phyloP scores from a whole-genome alignment of 2,113 vertebrate species.

The Hemichromis elongatus region DNA sequence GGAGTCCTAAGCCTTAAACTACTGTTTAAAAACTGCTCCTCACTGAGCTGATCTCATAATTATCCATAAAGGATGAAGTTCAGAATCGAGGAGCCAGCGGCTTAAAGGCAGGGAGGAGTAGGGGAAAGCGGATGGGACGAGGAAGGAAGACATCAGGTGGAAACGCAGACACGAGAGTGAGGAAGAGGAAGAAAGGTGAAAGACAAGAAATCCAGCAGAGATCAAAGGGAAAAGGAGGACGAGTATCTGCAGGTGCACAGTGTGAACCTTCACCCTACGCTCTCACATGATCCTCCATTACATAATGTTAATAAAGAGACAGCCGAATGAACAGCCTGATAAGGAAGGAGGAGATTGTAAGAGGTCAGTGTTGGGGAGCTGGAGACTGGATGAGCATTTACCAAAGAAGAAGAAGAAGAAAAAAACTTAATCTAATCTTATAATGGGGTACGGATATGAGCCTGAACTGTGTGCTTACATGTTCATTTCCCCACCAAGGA shows the following conservation, averaged over 20 bases:
- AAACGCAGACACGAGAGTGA: background rate
- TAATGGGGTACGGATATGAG: background rate
- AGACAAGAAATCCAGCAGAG: conserved; percentile 17
- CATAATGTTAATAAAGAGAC: conserved; percentile 8
- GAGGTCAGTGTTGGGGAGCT: background rate
- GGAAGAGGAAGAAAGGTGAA: background rate
- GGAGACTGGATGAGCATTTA: background rate
- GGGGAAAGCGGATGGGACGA: background rate
- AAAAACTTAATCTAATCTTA: background rate
- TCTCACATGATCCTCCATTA: conserved; percentile 52
- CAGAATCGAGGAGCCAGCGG: conserved; percentile 46
- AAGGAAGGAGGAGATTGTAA: background rate
- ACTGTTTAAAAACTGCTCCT: conserved; percentile 50
- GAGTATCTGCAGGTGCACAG: conserved; percentile 30
- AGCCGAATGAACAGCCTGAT: background rate
- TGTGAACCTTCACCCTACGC: conserved; percentile 36
- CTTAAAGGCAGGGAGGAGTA: conserved; percentile 49
- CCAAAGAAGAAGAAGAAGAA: fast-evolving
- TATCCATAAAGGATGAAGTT: conserved; percentile 42
- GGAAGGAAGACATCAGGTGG: conserved; percentile 31
- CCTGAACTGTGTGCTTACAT: background rate
- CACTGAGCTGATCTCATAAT: conserved; percentile 59
- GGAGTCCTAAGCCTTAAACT: conserved; percentile 40
- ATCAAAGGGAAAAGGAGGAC: conserved; percentile 49
- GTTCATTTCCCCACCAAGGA: background rate